These are phyloP conservation scores for Nomada ferruginata DNA, from an alignment of 2,888 invertebrate genomes.

Conservation along the genomic window DNA sequence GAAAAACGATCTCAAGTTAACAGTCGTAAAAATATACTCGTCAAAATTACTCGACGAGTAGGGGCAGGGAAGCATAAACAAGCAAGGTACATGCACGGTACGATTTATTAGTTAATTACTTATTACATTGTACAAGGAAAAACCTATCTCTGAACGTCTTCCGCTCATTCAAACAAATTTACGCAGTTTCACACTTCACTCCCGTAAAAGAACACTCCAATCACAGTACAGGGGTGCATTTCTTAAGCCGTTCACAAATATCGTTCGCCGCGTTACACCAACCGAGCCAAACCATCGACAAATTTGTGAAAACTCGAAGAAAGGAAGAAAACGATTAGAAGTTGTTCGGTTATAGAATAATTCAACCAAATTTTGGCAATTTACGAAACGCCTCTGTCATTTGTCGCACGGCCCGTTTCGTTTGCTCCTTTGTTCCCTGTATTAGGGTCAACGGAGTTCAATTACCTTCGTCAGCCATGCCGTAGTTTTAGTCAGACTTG, in stretches of 20 bases:
- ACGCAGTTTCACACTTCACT: conserved; percentile 44
- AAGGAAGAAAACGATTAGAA: background rate
- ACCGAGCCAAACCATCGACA: conserved; percentile 20
- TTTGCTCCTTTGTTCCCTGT: conserved; percentile 63
- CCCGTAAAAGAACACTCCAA: conserved; percentile 40
- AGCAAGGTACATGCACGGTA: conserved; percentile 41
- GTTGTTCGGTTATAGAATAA: background rate
- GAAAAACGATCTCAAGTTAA: background rate
- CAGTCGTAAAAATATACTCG: background rate
- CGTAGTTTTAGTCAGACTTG: conserved; percentile 69
- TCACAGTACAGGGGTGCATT: conserved; percentile 50
- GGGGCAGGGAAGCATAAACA: background rate
- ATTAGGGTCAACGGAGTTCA: conserved; percentile 78
- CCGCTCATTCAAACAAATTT: conserved; percentile 38
- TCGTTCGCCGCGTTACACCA: conserved; percentile 37
- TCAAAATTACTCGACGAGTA: no score
- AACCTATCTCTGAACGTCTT: conserved; percentile 42
- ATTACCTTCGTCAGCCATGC: conserved; percentile 71
- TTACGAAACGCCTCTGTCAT: conserved; percentile 39
- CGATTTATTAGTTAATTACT: conserved; percentile 70
- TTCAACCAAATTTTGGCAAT: conserved; percentile 28
- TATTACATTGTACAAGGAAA: conserved; percentile 68
- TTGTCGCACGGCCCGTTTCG: conserved; percentile 46
- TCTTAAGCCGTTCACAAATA: conserved; percentile 46
- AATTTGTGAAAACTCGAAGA: background rate